Evolutionary conservation across 2,113 vertebrate genomes (phyloP), one percentile per base, ranked within the genome.

Genomic region (Chionis minor): DNA sequence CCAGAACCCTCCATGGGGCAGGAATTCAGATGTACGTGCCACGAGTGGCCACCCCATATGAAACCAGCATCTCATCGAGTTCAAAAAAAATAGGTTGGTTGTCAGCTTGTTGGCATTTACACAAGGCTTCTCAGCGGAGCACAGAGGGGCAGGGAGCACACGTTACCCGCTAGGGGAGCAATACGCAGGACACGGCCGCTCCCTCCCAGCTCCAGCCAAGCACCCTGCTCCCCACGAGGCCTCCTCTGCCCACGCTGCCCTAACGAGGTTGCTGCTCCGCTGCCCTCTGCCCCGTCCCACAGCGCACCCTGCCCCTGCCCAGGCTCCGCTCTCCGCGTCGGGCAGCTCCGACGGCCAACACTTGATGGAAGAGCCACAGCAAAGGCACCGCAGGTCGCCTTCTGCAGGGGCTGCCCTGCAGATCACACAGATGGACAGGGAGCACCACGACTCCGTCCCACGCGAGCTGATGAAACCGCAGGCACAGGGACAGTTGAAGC

Each of bases 11-110:
- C 9, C 2, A 24, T 38, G 6, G 9, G 38, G 10, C 2, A 2
- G 45, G 40, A 49, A 33, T 54, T 66, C 18, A 24, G 44, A 7
- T 44, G 26, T 8, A 14, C 10, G 0, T 5, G 28, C 40, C 14
- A n/a, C 33, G 22, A 24, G 13, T 2, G 33, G 45, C 33, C 33
- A 65, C 7, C 12, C 51, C 18, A 2, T 4, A 7, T 2, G 56
- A 47, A 58, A n/a, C 1, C 0, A 35, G 24, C 7, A 15, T 33
- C 32, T 20, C 30, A 7, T 1, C 1, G 2, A 33, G 22, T 24
- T 27, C 16, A 23, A n/a, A 65, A 51, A 30, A 51, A 30, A 28
- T 0, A 59, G 16, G 6, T 9, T 19, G 30, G 23, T 44, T 30
- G 27, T 30, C 26, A 15, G 33, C 51, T 40, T 13, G 7, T 32